Evolutionary conservation across 2,797 vertebrate species (phyloP), one percentile per base, ranked within the genome.

Genomic region (Eutrigla gurnardus): DNA sequence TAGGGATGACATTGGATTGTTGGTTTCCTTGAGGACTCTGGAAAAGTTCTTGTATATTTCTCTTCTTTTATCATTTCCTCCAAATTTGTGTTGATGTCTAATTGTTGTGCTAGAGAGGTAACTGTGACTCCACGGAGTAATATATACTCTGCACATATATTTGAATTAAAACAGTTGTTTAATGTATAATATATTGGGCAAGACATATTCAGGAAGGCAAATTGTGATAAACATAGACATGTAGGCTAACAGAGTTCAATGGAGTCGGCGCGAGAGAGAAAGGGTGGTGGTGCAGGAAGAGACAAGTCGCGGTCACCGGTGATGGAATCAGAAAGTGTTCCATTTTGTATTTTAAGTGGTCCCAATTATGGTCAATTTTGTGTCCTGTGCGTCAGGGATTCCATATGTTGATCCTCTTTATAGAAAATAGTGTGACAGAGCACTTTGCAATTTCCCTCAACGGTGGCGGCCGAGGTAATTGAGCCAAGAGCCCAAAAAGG

Each of bases 371-470:
- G 72, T 79, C 82, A 87, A 70, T 91, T 85, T 86, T 73, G 45
- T 65, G 63, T 42, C 54, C 65, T 45, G 40, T 62, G 52, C 33
- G 42, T 82, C 83, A 92, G 17, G 42, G 75, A 76, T 91, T 81
- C 87, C 85, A 91, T 84, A 88, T 88, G 87, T 90, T 84, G 75
- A 86, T 83, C 69, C 73, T 39, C 53, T 86, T 81, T 70, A 59
- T 65, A 69, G 64, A 77, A 74, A 78, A 62, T 39, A 73, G 64
- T 83, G 64, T 85, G 86, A 89, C 78, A 80, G 73, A 64, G 78
- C 67, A 80, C 77, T 89, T 84, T 80, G 58, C 58, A 62, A 67
- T 86, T 85, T 82, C 75, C 83, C 62, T 25, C 25, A 25, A 59
- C 72, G 83, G 77, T 76, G 73, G 73, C 60, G 40, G 36, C 53